Conservation (phyloP, 2,888 invertebrate species). For the Leptarthrus brevirostris region DNA sequence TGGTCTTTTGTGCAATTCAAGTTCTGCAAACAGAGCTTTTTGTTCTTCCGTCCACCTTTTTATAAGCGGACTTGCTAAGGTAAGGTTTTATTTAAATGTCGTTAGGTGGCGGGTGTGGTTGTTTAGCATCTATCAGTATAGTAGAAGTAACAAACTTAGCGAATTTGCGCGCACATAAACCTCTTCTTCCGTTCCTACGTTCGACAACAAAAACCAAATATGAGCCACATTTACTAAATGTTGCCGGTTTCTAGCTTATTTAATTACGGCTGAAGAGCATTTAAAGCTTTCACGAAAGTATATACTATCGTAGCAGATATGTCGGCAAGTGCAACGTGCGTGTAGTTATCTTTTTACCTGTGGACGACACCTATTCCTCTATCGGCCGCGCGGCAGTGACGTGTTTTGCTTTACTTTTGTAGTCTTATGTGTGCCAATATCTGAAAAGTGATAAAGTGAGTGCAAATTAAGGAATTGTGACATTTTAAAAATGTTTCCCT, state of each 20-base stretch:
- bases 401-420: neutral
- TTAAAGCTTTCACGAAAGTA: constrained; percentile 9
- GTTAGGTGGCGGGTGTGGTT: constrained; percentile 53
- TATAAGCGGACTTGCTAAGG: constrained; percentile 55
- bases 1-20: neutral
- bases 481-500: no score
- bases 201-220: neutral
- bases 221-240: neutral
- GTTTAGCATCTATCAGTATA: neutral
- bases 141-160: neutral
- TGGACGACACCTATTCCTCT: neutral
- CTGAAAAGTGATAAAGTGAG: neutral
- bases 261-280: neutral
- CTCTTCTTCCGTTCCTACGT: constrained; percentile 1
- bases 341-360: constrained; percentile 9
- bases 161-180: constrained; percentile 34
- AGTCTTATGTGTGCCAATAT: neutral
- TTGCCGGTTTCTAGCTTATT: neutral
- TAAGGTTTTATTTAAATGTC: constrained; percentile 56
- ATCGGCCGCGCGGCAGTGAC: neutral
- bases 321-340: neutral
- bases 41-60: constrained; percentile 35
- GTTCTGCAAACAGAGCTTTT: constrained; percentile 6
- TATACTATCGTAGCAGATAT: no score
- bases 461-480: neutral